Percentiles rank a stretch among this genome's conserved stretches.
Evolutionary conservation across 2,888 invertebrate species (phyloP).

Genomic region (Cartodere bifasciata): DNA sequence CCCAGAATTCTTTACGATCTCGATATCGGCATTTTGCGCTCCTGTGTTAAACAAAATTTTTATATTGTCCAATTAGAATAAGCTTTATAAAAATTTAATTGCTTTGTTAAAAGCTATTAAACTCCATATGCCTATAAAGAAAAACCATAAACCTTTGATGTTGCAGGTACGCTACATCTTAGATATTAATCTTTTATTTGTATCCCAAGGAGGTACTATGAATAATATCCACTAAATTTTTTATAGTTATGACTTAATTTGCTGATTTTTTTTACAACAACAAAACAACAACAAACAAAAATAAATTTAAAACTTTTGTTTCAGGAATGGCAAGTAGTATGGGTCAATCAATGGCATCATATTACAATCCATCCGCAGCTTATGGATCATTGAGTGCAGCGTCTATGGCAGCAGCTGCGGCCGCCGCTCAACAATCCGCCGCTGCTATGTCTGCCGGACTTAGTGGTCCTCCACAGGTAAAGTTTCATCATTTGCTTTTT

Average conservation of each 20-base stretch:
- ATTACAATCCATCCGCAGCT: slow-evolving; percentile 57
- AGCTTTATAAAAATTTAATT: slow-evolving; percentile 13
- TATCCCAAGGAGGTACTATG: no score
- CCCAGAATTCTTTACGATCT: no score
- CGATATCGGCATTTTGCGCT: slow-evolving; percentile 18
- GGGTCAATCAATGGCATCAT: slow-evolving; percentile 57
- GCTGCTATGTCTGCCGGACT: slow-evolving; percentile 60
- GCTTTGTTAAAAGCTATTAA: no score
- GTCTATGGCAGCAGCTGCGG: slow-evolving; percentile 59
- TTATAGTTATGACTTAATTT: no score
- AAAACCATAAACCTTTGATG: no score
- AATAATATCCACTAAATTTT: no score
- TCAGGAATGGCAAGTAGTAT: slow-evolving; percentile 57
- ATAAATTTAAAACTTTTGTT: slow-evolving; percentile 20
- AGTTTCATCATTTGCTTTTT: slow-evolving; percentile 19
- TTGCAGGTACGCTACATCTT: no score
- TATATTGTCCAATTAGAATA: slow-evolving; percentile 18
- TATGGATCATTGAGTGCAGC: slow-evolving; percentile 61
- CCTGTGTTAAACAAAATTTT: slow-evolving; percentile 15
- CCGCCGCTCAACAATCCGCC: slow-evolving; percentile 58
- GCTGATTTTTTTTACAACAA: no score
- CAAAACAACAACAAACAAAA: no score
- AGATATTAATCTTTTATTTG: no score
- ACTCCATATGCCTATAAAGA: no score
- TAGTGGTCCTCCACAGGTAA: slow-evolving; percentile 54